Conservation (phyloP, 2,797 vertebrate species). For the Rhincodon typus region DNA sequence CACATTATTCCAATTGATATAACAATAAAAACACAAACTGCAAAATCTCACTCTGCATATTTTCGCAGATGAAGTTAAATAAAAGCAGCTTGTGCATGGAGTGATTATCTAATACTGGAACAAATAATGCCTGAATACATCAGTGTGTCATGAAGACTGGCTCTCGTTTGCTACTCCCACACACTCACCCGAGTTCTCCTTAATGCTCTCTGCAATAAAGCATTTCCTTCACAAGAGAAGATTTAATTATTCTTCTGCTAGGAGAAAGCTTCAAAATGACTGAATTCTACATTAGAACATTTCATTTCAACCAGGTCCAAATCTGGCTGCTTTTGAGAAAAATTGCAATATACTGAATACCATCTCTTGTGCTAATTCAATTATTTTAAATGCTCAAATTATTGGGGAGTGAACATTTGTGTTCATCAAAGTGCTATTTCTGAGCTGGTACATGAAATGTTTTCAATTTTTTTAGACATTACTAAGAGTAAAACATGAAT, state of each 20-base stretch:
- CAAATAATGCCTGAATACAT: background rate
- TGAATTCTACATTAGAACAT: background rate
- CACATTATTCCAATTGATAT: background rate
- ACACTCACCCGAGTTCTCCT: background rate
- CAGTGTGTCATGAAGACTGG: background rate
- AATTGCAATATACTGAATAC: background rate
- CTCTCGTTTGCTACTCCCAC: background rate
- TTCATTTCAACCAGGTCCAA: background rate
- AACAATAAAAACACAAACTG: background rate
- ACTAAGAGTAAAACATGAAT: background rate
- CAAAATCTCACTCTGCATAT: background rate
- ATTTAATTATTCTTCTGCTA: slow-evolving; percentile 17
- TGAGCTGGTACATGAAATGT: background rate
- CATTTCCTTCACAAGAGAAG: background rate
- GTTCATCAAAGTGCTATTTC: background rate
- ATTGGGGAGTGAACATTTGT: background rate
- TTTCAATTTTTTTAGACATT: background rate
- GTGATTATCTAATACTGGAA: background rate
- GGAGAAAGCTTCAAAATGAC: background rate
- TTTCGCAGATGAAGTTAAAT: background rate
- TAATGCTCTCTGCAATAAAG: background rate
- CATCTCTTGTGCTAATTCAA: background rate
- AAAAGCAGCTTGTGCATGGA: background rate
- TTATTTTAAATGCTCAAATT: background rate
- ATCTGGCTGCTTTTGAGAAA: background rate